Percentiles rank a stretch among this genome's conserved stretches.
Conservation (phyloP, 35 echinoderm and acorn worm species). For the Apostichopus parvimensis region DNA sequence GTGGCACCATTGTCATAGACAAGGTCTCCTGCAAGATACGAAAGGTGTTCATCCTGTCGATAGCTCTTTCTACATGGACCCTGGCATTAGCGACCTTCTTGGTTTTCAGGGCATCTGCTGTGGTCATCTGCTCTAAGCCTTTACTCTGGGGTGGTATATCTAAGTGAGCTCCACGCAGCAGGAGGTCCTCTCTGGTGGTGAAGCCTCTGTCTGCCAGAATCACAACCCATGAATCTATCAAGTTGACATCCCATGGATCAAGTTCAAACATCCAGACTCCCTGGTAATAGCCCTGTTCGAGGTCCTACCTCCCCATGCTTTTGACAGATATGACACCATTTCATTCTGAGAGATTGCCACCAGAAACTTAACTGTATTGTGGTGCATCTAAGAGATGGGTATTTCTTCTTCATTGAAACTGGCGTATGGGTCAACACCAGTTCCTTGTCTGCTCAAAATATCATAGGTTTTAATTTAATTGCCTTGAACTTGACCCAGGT, state of each 20-base stretch:
- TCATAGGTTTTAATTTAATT: constrained; percentile 9
- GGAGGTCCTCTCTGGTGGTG: constrained; percentile 34
- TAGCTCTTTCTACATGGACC: constrained; percentile 60
- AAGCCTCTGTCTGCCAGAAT: constrained; percentile 62
- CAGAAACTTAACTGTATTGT: constrained; percentile 67
- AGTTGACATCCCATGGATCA: constrained; percentile 57
- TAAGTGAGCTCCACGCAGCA: neutral
- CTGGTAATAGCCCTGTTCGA: constrained; percentile 57
- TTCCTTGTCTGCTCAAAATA: constrained; percentile 45
- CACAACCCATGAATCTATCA: constrained; percentile 28
- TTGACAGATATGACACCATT: constrained; percentile 61
- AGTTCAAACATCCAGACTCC: constrained; percentile 59
- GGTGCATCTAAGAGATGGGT: constrained; percentile 6
- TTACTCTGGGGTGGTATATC: constrained; percentile 35
- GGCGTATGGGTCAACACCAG: neutral
- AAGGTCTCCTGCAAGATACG: constrained; percentile 33
- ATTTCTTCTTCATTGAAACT: constrained; percentile 1
- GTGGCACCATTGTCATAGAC: constrained; percentile 18
- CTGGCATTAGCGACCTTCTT: constrained; percentile 59
- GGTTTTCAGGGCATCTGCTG: constrained; percentile 39
- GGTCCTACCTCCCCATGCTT: constrained; percentile 70
- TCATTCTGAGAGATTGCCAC: constrained; percentile 67
- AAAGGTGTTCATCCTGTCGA: constrained; percentile 37
- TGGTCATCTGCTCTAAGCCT: constrained; percentile 9
- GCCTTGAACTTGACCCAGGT: constrained; percentile 64